Conservation (phyloP, 2,888 invertebrate species). For the Celastrina argiolus region DNA sequence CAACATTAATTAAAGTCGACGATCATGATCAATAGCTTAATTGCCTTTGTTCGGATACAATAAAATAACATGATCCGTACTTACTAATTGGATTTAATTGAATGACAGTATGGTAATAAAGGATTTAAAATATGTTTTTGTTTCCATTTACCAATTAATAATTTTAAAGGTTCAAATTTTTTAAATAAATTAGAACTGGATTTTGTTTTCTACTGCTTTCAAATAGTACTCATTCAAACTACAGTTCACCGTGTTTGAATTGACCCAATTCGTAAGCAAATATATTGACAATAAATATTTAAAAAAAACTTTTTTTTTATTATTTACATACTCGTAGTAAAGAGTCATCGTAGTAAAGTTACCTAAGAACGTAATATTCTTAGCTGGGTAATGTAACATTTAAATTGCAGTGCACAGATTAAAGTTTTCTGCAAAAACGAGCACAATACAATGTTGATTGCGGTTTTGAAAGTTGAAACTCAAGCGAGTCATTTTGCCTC, state of each 20-base stretch:
- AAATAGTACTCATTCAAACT: no score
- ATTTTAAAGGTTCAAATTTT: no score
- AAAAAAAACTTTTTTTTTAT: no score
- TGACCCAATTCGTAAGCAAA: no score
- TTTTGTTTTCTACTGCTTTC: no score
- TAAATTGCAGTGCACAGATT: constrained; percentile 14
- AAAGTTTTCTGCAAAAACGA: constrained; percentile 29
- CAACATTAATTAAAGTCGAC: constrained; percentile 30
- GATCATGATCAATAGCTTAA: constrained; percentile 24
- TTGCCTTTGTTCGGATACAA: constrained; percentile 22
- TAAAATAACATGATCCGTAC: constrained; percentile 17
- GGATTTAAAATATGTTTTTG: neutral
- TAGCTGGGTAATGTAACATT: neutral
- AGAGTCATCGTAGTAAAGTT: neutral
- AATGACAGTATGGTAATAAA: neutral
- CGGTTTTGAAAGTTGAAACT: constrained; percentile 32
- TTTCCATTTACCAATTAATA: neutral
- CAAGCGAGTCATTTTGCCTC: constrained; percentile 5
- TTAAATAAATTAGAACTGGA: neutral
- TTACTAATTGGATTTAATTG: constrained; percentile 16
- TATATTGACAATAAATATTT: no score
- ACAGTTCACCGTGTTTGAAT: no score
- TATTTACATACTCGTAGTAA: no score
- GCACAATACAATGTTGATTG: constrained; percentile 34
- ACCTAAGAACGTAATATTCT: neutral